Percentiles rank a stretch among this genome's conserved stretches.
These are phyloP conservation scores for Aurelia aurita DNA, from an alignment of 30 jellyfish, hydroid and myxozoan species.

Conservation along the genomic window DNA sequence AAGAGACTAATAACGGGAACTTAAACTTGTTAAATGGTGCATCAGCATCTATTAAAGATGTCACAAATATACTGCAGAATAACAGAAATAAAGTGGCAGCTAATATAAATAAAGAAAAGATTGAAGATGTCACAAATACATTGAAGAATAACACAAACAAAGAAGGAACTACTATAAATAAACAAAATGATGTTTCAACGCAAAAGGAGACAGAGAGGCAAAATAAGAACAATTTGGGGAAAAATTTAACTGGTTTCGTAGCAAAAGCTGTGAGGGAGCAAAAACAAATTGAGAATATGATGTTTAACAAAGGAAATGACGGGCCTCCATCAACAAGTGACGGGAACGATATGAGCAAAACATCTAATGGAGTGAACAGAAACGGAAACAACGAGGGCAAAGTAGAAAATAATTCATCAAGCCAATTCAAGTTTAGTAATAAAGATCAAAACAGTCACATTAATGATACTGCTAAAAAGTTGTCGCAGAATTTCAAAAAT, in stretches of 20 bases:
- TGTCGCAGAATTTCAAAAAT: too few relatives aligned
- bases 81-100: too few relatives aligned
- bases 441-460: too few relatives aligned
- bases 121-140: not conserved
- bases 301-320: not conserved
- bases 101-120: not conserved
- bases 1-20: not conserved
- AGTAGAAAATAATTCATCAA: not conserved
- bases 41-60: not conserved
- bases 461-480: too few relatives aligned
- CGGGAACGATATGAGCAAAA: not conserved
- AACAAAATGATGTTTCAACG: not conserved
- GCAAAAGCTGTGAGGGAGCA: not conserved
- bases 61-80: too few relatives aligned
- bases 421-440: not conserved
- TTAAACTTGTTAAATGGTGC: too few relatives aligned
- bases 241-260: too few relatives aligned
- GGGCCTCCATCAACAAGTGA: not conserved
- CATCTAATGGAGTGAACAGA: not conserved
- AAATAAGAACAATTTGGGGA: not conserved
- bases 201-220: not conserved
- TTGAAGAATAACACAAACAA: too few relatives aligned
- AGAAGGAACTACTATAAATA: too few relatives aligned
- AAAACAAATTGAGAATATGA: not conserved
- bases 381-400: not conserved